Base-by-base conservation (phyloP, 2,888 invertebrate genomes). In the Lacanobia oleracea region DNA sequence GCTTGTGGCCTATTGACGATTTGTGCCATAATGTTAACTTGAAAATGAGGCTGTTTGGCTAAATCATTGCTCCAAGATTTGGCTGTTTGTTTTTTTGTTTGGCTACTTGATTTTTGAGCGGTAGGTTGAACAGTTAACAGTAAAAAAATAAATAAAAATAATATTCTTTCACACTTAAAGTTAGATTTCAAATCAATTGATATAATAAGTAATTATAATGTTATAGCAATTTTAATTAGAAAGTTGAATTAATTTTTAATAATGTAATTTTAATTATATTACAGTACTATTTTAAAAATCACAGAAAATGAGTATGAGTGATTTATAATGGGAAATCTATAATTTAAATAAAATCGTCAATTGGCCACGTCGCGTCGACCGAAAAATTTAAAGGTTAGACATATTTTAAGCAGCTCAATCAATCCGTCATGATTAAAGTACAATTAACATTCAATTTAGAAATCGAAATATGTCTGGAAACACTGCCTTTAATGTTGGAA, bases 311-410 rank as follows among this genome's bases (percentile, higher is more conserved):
- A 9, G 14, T 10, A 16, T 33, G 1, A 1, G 16, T 33, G 14
- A 16, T 53, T 21, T 27, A 18, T 18, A 18, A 37, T 48, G 37
- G 27, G 18, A 16, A 16, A 54, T 23, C 3, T 50, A 72, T 21
- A 48, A 33, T 59, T 48, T 66, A 61, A 57, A 37, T 64, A 71
- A 72, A 79, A 89, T 89, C 91, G 88, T 92, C 94, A 93, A 93
- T 88, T 91, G 92, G 90, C 88, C 92, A 92, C 90, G 85, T 89
- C 88, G 83, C 86, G 81, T 83, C 88, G 86, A 88, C 89, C 85
- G 90, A 90, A 87, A 88, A 86, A 85, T 88, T 77, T 88, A 91
- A 94, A 94, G 94, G 94, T 94, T 94, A 94, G 94, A 94, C 86
- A 90, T 90, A 91, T 84, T 91, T 92, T 93, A 93, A 94, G 93